Evolutionary conservation across 37 sponge, comb jelly and placozoan genomes (phyloP).

Genomic region (Hexactinellida sp.): DNA sequence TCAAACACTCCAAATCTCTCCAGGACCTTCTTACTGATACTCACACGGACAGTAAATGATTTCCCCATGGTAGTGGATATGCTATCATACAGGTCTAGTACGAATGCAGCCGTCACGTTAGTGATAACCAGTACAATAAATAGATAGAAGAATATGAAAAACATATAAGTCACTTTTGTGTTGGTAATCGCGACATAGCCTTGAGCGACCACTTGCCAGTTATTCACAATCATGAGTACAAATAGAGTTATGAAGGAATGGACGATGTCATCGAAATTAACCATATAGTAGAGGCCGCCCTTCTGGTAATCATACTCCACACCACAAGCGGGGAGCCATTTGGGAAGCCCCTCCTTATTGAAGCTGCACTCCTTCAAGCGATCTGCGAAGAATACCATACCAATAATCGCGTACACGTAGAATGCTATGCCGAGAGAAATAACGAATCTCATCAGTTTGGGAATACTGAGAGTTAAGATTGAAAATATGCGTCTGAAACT

Average conservation of each 20-base stretch:
- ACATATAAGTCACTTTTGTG: neutral
- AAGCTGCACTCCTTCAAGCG: neutral
- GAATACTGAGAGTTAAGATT: neutral
- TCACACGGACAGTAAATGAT: neutral
- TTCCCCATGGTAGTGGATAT: neutral
- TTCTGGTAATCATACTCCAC: neutral
- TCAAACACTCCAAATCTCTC: neutral
- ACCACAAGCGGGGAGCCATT: neutral
- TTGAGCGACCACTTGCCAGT: constrained; percentile 23
- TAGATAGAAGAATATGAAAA: neutral
- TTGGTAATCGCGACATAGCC: neutral
- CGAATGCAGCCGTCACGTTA: neutral
- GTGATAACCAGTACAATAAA: neutral
- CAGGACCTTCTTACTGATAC: neutral
- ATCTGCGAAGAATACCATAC: neutral
- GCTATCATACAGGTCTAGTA: neutral
- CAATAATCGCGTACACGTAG: neutral
- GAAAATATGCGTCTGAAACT: neutral
- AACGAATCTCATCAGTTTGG: constrained; percentile 1
- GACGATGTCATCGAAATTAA: constrained; percentile 24
- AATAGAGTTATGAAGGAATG: constrained; percentile 17
- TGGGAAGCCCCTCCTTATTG: neutral
- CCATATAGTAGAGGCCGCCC: constrained; percentile 23
- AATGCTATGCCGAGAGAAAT: neutral
- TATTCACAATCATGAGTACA: constrained; percentile 28